Percentiles rank a stretch among this genome's conserved stretches.
These are phyloP conservation scores for Prosapia bicincta DNA, from an alignment of 2,888 invertebrate genomes.

Conservation along the genomic window DNA sequence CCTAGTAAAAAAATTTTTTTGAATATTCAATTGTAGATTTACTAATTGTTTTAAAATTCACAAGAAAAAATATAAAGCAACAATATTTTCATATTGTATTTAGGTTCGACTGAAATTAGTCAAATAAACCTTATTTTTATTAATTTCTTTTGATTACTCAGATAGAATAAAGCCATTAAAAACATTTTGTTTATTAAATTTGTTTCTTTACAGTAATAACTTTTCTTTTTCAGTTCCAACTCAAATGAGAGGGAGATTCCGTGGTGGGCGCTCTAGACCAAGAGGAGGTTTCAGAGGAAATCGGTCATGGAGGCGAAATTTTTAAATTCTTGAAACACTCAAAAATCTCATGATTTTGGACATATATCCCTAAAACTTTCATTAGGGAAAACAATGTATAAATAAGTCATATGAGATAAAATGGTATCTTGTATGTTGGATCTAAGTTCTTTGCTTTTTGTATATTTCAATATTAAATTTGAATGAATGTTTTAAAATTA, in stretches of 20 bases:
- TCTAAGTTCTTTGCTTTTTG: not conserved
- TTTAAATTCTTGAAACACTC: not conserved
- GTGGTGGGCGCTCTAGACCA: slow-evolving; percentile 48
- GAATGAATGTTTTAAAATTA: too few species aligned
- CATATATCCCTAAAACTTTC: not conserved
- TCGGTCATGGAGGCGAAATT: slow-evolving; percentile 22
- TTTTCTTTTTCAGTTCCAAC: slow-evolving; percentile 22
- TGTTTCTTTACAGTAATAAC: not conserved
- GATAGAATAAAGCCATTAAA: too few species aligned
- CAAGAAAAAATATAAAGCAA: too few species aligned
- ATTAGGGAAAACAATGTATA: not conserved
- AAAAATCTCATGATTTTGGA: not conserved
- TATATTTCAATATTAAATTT: not conserved
- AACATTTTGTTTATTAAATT: too few species aligned
- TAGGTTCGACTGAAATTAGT: too few species aligned
- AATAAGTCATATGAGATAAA: not conserved
- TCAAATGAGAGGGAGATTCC: slow-evolving; percentile 39
- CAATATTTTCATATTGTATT: too few species aligned
- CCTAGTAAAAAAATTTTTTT: too few species aligned
- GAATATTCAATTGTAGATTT: too few species aligned
- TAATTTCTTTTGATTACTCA: too few species aligned
- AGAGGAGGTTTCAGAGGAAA: slow-evolving; percentile 49
- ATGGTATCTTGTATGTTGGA: not conserved
- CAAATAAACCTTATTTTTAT: too few species aligned
- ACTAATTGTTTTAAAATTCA: too few species aligned